These are phyloP conservation scores for Palythoa caribaeorum DNA, from an alignment of 92 coral and sea anemone genomes.

Conservation along the genomic window DNA sequence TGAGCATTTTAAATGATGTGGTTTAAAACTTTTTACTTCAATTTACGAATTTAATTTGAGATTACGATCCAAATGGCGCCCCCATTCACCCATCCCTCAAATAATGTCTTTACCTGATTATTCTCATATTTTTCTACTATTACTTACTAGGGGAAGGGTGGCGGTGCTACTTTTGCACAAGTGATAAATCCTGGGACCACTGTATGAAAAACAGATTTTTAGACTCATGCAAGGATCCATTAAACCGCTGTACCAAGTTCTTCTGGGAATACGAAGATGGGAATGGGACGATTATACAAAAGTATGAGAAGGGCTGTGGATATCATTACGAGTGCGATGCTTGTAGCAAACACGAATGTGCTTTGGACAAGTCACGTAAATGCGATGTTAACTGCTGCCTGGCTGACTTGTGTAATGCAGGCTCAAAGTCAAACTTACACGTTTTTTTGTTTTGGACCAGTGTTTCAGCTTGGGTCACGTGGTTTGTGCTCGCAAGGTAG, in stretches of 20 bases:
- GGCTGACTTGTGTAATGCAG: conserved; percentile 37
- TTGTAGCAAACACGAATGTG: conserved; percentile 30
- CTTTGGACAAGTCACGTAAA: conserved; percentile 15
- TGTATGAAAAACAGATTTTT: neutral
- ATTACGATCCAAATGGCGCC: too few relatives aligned
- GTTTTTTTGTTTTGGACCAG: neutral
- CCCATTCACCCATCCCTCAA: too few relatives aligned
- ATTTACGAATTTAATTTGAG: too few relatives aligned
- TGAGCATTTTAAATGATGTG: too few relatives aligned
- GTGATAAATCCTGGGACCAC: conserved; percentile 37
- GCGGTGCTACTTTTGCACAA: conserved; percentile 40
- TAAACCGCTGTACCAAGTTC: conserved; percentile 42
- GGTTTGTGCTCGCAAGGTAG: neutral
- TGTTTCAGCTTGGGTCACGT: neutral
- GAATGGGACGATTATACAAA: conserved; percentile 13
- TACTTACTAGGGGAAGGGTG: conserved; percentile 8
- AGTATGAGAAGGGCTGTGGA: conserved; percentile 37
- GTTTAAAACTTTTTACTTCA: too few relatives aligned
- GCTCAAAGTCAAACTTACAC: neutral
- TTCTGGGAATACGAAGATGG: conserved; percentile 49
- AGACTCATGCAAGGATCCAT: conserved; percentile 16
- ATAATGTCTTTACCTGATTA: too few relatives aligned
- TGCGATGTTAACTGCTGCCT: conserved; percentile 28
- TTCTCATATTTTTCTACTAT: too few relatives aligned
- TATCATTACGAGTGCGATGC: conserved; percentile 33